Percentiles rank a stretch among this genome's conserved stretches.
Conservation (phyloP, 2,113 vertebrate species). For the Entelurus aequoreus region DNA sequence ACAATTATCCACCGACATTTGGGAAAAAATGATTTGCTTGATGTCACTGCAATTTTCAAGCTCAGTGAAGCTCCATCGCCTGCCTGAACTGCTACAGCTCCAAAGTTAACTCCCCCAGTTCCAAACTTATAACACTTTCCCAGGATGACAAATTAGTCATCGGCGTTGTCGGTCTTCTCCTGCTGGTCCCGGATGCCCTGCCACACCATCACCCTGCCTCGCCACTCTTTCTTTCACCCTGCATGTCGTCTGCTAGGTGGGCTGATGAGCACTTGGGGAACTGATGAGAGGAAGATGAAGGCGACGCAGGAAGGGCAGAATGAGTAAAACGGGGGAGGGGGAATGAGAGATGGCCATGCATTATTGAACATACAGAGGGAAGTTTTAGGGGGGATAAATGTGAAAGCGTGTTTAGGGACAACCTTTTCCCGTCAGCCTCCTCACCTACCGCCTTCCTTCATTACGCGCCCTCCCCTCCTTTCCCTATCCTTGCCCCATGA, state of each 20-base stretch:
- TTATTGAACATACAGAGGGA: constrained; percentile 69
- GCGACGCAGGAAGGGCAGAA: constrained; percentile 45
- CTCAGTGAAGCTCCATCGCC: constrained; percentile 29
- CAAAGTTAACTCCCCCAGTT: constrained; percentile 39
- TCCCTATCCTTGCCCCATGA: constrained; percentile 51
- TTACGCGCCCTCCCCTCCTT: constrained; percentile 39
- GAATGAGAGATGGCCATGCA: constrained; percentile 55
- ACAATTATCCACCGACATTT: constrained; percentile 10
- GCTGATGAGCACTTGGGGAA: constrained; percentile 54
- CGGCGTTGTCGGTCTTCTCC: constrained; percentile 27
- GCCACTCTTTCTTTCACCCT: constrained; percentile 56
- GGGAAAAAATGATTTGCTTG: neutral
- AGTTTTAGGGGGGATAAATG: constrained; percentile 69
- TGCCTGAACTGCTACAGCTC: constrained; percentile 37
- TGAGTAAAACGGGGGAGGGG: constrained; percentile 28
- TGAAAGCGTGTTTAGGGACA: constrained; percentile 69
- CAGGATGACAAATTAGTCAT: constrained; percentile 51
- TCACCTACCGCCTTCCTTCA: constrained; percentile 39
- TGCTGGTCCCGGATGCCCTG: constrained; percentile 38
- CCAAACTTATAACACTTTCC: constrained; percentile 49
- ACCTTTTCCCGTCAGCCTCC: constrained; percentile 54
- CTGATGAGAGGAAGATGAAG: constrained; percentile 48
- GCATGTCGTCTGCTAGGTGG: constrained; percentile 61
- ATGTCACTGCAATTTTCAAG: constrained; percentile 36
- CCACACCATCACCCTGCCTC: constrained; percentile 39